phyloP scores from a whole-genome alignment of 2,797 vertebrate genomes.

The Anguilla pacifica region DNA sequence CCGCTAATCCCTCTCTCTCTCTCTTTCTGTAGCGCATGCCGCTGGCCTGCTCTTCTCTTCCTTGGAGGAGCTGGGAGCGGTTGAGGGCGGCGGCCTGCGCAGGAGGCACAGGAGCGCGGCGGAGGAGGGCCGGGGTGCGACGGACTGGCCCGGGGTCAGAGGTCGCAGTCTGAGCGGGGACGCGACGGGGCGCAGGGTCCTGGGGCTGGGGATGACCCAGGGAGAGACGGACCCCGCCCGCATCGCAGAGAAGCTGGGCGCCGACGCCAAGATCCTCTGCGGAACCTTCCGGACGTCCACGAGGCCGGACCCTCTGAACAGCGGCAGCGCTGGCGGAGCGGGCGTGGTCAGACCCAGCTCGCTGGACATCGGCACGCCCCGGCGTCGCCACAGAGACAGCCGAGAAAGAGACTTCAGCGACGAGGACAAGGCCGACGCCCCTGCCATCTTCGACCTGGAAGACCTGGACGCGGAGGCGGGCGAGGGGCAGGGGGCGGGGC shows the following conservation, averaged over 20 bases:
- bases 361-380: conserved; percentile 30
- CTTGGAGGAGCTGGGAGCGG: conserved; percentile 71
- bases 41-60: conserved; percentile 73
- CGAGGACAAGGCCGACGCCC: conserved; percentile 79
- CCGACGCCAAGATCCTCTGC: conserved; percentile 63
- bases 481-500: conserved; percentile 55
- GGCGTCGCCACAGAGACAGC: conserved; percentile 44
- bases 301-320: conserved; percentile 76
- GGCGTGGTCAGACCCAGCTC: background rate
- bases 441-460: conserved; percentile 91
- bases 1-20: background rate
- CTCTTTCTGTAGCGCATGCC: conserved; percentile 54
- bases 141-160: conserved; percentile 72
- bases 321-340: conserved; percentile 53
- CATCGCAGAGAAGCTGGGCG: conserved; percentile 63
- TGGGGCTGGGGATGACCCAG: conserved; percentile 63
- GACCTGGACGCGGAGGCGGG: conserved; percentile 82
- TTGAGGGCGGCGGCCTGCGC: conserved; percentile 71
- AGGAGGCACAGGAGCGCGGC: conserved; percentile 77
- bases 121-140: conserved; percentile 68
- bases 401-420: conserved; percentile 82
- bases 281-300: conserved; percentile 43
- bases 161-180: conserved; percentile 64
- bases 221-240: conserved; percentile 64
- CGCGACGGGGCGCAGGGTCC: conserved; percentile 51